These are phyloP conservation scores for Coecobrya sp. DNA, from an alignment of 2,888 invertebrate species.

Conservation along the genomic window DNA sequence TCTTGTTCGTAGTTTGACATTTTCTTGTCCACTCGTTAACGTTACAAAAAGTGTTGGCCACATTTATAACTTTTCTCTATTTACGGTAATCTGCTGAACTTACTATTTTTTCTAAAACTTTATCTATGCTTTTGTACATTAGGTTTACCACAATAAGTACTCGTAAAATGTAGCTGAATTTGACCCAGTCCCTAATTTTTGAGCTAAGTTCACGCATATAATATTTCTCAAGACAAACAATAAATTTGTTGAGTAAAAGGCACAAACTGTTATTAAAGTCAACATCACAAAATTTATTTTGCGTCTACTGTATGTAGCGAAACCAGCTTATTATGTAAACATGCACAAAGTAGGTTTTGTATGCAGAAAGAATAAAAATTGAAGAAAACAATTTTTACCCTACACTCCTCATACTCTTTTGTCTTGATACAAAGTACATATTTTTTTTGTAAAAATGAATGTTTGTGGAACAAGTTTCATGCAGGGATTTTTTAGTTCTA, in stretches of 20 bases:
- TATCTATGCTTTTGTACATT: not conserved
- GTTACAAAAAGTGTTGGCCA: not conserved
- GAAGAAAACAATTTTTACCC: not conserved
- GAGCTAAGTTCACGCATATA: not conserved
- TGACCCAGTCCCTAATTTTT: not conserved
- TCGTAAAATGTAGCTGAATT: too few species aligned
- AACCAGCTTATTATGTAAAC: not conserved
- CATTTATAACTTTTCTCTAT: not conserved
- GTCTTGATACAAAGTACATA: not conserved
- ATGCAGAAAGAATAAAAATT: too few species aligned
- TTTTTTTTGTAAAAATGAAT: not conserved
- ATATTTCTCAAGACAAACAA: slow-evolving; percentile 6
- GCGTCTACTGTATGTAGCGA: not conserved
- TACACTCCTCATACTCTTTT: not conserved
- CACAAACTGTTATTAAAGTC: not conserved
- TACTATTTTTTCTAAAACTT: not conserved
- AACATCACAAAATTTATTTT: slow-evolving; percentile 6
- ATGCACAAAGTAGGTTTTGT: not conserved
- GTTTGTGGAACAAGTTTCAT: not conserved
- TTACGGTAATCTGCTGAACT: not conserved
- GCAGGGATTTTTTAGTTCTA: not conserved
- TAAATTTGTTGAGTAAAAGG: not conserved
- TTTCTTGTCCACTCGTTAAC: not conserved
- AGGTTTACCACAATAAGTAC: too few species aligned
- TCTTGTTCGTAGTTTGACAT: not conserved